Evolutionary conservation across 2,888 invertebrate species (phyloP).

Genomic region (Phortica magna): DNA sequence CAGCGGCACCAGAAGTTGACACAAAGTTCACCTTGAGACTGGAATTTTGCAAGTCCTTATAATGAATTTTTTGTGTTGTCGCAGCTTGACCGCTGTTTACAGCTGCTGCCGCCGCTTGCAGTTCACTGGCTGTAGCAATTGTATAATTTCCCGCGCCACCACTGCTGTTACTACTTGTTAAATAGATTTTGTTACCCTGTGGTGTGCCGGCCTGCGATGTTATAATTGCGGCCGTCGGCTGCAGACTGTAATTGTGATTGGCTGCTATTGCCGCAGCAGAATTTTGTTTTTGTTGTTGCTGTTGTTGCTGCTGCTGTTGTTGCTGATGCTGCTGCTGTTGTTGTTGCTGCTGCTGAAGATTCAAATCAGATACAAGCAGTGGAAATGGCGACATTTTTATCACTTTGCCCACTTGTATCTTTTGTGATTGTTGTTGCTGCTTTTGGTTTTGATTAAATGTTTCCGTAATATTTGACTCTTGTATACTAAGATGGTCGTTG

Average conservation of each 20-base stretch:
- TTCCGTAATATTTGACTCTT: conserved; percentile 54
- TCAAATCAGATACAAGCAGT: conserved; percentile 74
- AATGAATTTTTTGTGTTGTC: conserved; percentile 72
- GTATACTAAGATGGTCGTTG: conserved; percentile 53
- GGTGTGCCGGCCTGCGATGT: conserved; percentile 68
- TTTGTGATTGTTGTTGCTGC: conserved; percentile 64
- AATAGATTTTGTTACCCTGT: conserved; percentile 75
- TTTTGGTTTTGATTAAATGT: conserved; percentile 53
- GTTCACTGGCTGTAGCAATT: conserved; percentile 73
- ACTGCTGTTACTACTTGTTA: conserved; percentile 71
- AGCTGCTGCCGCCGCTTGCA: conserved; percentile 56
- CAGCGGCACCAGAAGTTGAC: conserved; percentile 56
- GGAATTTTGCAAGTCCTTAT: conserved; percentile 73
- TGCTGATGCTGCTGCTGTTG: conserved; percentile 62
- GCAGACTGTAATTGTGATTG: conserved; percentile 77
- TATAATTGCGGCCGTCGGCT: conserved; percentile 75
- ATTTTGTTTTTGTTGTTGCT: conserved; percentile 67
- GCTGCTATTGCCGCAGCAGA: conserved; percentile 75
- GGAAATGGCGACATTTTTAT: conserved; percentile 76
- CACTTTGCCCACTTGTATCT: conserved; percentile 72
- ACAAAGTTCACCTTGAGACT: conserved; percentile 77
- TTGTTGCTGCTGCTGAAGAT: conserved; percentile 60
- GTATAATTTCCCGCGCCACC: conserved; percentile 67
- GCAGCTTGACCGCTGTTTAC: conserved; percentile 28
- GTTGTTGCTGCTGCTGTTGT: conserved; percentile 49